Evolutionary conservation across 2,888 invertebrate species (phyloP).

Genomic region (Chrysopilus asiliformis): DNA sequence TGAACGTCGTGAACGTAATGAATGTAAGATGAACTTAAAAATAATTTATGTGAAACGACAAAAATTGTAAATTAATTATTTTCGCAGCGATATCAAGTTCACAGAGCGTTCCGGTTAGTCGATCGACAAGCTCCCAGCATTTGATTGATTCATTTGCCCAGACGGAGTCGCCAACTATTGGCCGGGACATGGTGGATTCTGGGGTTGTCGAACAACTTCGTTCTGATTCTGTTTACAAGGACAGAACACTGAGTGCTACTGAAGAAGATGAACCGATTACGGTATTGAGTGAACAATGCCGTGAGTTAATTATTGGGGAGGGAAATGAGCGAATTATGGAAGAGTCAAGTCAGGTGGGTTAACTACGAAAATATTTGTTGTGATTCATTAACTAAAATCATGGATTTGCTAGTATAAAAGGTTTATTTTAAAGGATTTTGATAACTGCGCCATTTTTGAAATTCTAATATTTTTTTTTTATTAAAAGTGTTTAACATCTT

Average conservation of each 20-base stretch:
- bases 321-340: slow-evolving; percentile 24
- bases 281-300: slow-evolving; percentile 26
- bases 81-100: slow-evolving; percentile 17
- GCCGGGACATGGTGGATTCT: slow-evolving; percentile 16
- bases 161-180: slow-evolving; percentile 13
- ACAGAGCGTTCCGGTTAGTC: slow-evolving; percentile 10
- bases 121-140: slow-evolving; percentile 15
- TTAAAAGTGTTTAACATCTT: too few species aligned
- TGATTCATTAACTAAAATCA: too few species aligned
- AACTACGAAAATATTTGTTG: too few species aligned
- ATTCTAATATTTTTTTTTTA: too few species aligned
- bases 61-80: not conserved
- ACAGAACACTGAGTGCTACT: slow-evolving; percentile 27
- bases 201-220: slow-evolving; percentile 11
- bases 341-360: too few species aligned
- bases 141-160: slow-evolving; percentile 20
- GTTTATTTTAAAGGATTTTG: too few species aligned
- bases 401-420: too few species aligned
- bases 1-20: slow-evolving; percentile 22
- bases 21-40: slow-evolving; percentile 18
- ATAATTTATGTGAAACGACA: not conserved
- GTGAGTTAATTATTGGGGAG: slow-evolving; percentile 31
- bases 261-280: slow-evolving; percentile 31
- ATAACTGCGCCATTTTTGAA: too few species aligned
- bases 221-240: slow-evolving; percentile 18